Percentiles rank a stretch among this genome's conserved stretches.
These are phyloP conservation scores for Tineola bisselliella DNA, from an alignment of 2,888 invertebrate genomes.

Conservation along the genomic window DNA sequence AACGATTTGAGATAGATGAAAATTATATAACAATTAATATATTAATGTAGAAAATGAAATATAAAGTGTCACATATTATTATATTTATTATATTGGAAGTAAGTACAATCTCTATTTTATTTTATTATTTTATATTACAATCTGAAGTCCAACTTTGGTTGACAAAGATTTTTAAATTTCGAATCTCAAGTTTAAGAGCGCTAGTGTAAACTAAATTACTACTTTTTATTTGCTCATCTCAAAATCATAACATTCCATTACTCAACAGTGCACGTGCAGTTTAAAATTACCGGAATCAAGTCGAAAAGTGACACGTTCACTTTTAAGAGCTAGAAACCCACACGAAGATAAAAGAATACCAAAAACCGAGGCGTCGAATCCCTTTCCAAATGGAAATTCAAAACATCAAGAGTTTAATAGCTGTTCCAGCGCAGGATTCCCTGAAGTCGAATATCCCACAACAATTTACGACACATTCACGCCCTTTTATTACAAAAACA, in stretches of 20 bases:
- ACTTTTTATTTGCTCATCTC: no score
- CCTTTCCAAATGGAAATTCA: neutral
- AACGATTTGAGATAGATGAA: neutral
- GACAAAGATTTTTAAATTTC: no score
- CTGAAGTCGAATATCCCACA: slow-evolving; percentile 8
- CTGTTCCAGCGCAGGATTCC: neutral
- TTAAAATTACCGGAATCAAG: neutral
- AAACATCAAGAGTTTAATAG: neutral
- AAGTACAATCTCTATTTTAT: neutral
- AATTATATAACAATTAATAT: neutral
- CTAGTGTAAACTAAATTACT: no score
- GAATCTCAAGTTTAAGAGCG: no score
- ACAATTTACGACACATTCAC: slow-evolving; percentile 4
- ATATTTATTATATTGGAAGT: neutral
- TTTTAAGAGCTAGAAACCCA: neutral
- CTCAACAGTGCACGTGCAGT: neutral
- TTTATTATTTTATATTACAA: no score
- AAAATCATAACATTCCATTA: no score
- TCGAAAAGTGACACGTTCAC: neutral
- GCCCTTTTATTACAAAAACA: slow-evolving; percentile 9
- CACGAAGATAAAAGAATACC: neutral
- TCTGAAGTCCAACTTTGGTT: no score
- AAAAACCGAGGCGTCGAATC: neutral
- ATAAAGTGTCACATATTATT: neutral
- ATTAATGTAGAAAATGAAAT: neutral